Percentiles rank a stretch among this genome's conserved stretches.
phyloP scores from a whole-genome alignment of 2,113 vertebrate species.

The Apteryx owenii region DNA sequence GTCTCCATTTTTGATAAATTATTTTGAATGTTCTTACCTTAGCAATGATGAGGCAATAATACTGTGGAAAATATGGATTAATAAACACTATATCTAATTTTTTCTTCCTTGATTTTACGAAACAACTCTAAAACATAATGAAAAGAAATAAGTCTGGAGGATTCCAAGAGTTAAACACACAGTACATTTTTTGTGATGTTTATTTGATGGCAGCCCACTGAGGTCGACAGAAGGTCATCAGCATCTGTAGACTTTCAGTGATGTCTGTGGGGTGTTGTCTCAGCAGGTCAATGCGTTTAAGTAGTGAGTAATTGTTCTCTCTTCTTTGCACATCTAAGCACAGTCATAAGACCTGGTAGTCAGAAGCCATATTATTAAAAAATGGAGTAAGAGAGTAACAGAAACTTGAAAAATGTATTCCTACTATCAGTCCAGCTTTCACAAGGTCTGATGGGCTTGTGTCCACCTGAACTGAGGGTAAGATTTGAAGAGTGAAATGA shows the following conservation, averaged over 20 bases:
- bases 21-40: not conserved
- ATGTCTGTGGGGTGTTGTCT: not conserved
- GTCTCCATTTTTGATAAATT: not conserved
- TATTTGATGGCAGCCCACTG: not conserved
- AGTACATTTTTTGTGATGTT: not conserved
- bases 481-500: not conserved
- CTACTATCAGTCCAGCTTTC: not conserved
- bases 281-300: not conserved
- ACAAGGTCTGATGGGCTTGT: not conserved
- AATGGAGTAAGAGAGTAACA: not conserved
- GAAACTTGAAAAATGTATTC: not conserved
- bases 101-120: not conserved
- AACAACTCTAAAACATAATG: not conserved
- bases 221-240: not conserved
- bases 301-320: not conserved
- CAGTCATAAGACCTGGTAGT: not conserved
- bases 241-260: not conserved
- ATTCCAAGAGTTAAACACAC: not conserved
- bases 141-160: not conserved
- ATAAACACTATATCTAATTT: not conserved
- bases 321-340: not conserved
- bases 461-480: not conserved
- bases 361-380: not conserved
- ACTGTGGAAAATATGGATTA: not conserved
- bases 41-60: not conserved